Base-by-base conservation (phyloP, 2,888 invertebrate species). In the Sesia bembeciformis region DNA sequence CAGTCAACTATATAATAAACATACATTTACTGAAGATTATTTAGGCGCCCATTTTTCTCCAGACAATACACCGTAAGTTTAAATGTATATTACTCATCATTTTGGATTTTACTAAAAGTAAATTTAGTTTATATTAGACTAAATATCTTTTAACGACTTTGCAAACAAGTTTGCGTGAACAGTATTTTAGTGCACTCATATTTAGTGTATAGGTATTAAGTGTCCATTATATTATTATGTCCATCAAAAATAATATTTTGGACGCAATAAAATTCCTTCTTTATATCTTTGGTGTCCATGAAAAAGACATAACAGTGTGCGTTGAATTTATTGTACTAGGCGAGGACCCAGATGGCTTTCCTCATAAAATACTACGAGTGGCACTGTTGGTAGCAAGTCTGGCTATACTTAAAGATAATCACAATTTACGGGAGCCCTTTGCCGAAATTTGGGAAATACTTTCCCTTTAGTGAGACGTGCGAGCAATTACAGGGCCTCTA, bases 291-390 rank as follows among this genome's bases (percentile, higher is more conserved):
- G 68, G 68, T 81, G 84, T 85, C 81, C 81, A 87, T 86, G 85
- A 88, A 87, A 88, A 84, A 84, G 83, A 83, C 79, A 78, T 87
- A 85, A 85, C 82, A 78, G 75, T 76, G 74, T 65, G 81, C 78
- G 80, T 80, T 77, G 84, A 87, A 88, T 88, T 89, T 88, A 88
- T 88, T 80, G 83, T 81, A 72, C 75, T 71, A 77, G 76, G 75
- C 80, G 72, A 73, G 81, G 81, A 75, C 85, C 84, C 88, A 88
- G 87, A 87, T 88, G 88, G 84, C 86, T 84, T 76, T 74, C 65
- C 84, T 84, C 88, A 81, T 88, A 88, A 88, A 88, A 88, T 84
- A 85, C 79, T 74, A 78, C 73, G 80, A 87, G 86, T 83, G 83
- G 81, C 77, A 78, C 79, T 81, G 79, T 76, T 79, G 76, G 78